These are phyloP conservation scores for Alitta virens DNA, from an alignment of 2,888 invertebrate genomes.

Conservation along the genomic window DNA sequence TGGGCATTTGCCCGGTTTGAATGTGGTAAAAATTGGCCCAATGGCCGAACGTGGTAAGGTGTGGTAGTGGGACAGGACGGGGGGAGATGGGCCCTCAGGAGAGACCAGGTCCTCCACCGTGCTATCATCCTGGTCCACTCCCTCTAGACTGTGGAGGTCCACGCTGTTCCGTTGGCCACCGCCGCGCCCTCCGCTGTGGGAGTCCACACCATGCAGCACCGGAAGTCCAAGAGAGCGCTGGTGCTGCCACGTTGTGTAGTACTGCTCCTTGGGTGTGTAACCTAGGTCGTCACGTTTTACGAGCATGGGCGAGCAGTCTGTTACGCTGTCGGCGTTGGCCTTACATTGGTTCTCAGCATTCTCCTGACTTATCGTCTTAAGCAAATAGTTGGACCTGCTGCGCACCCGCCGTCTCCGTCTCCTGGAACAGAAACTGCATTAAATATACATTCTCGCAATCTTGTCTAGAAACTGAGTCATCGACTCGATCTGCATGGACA, in stretches of 20 bases:
- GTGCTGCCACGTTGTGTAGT: constrained; percentile 10
- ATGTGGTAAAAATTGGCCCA: constrained; percentile 11
- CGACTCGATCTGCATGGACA: no score
- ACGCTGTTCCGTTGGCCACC: background rate
- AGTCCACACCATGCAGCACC: background rate
- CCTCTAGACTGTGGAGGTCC: background rate
- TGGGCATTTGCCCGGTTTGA: constrained; percentile 10
- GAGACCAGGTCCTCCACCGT: background rate
- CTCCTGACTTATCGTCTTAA: constrained; percentile 18
- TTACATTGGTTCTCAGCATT: constrained; percentile 7
- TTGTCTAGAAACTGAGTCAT: no score
- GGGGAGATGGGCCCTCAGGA: background rate
- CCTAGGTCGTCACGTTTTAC: constrained; percentile 10
- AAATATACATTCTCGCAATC: background rate
- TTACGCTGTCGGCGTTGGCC: constrained; percentile 9
- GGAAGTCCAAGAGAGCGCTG: background rate
- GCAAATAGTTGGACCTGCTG: constrained; percentile 26
- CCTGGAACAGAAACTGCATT: constrained; percentile 18
- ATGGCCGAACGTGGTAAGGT: background rate
- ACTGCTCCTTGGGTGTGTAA: background rate
- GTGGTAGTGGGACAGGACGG: background rate
- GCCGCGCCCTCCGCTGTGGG: background rate
- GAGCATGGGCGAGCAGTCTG: constrained; percentile 21
- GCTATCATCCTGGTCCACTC: background rate
- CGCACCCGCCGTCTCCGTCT: constrained; percentile 23